Base-by-base conservation (phyloP, 2,888 invertebrate species). In the Cryptops parisi region DNA sequence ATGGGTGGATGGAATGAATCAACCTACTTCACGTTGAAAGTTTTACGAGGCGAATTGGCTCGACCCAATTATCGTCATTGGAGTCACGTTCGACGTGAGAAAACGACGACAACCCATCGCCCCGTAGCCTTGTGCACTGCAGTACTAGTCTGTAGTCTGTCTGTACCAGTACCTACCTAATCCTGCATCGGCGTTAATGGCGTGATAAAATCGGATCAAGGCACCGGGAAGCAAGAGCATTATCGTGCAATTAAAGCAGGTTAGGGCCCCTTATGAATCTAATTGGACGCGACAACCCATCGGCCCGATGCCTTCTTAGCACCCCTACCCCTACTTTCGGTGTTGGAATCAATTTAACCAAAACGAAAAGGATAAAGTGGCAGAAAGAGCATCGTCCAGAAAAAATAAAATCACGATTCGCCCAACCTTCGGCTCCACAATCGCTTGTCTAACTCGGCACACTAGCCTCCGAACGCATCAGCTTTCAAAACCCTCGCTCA, bases 201-300 rank as follows among this genome's bases (percentile, higher is more conserved):
- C 48, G 52, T 47, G 52, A 55, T 55, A 52, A 55, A 53, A 53
- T 53, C 27, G 53, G 53, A 53, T 53, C 48, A 53, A 41, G 53
- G 46, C 17, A 46, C 23, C 48, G 48, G 53, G 39, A 53, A 48
- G 44, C 53, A 53, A 38, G 41, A 23, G 50, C 50, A 33, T 50
- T 50, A 50, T 50, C 50, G 41, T 53, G 55, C 55, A 55, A 55
- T 55, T 55, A 55, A 55, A 55, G 49, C 33, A 41, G 55, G 55
- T 51, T 51, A 51, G 23, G 40, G n/a, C 47, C 54, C 40, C 52
- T 51, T 50, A 38, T 51, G 54, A 52, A 50, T 51, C 52, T 54
- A 54, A 54, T 54, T 54, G 54, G 33, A 54, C 52, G 47, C 45
- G 54, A 44, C 54, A 54, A 54, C 49, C 51, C n/a, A n/a, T 46